phyloP scores from a whole-genome alignment of 2,888 invertebrate genomes.

The Lissonota sp. region DNA sequence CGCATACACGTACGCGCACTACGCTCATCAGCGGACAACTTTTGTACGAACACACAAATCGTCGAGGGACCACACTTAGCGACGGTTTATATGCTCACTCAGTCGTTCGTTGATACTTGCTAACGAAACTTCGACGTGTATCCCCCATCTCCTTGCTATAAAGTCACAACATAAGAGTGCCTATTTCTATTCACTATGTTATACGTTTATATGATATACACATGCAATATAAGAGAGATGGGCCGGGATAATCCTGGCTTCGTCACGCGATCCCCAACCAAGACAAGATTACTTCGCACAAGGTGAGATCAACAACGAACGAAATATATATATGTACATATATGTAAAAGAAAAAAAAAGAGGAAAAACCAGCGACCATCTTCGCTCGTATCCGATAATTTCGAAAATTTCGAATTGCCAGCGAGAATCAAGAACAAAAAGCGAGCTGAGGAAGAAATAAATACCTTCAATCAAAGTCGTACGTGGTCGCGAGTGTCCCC shows the following conservation, averaged over 20 bases:
- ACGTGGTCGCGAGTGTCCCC: constrained; percentile 36
- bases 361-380: no score
- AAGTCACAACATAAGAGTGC: not conserved
- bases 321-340: not conserved
- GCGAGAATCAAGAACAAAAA: not conserved
- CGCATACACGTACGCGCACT: constrained; percentile 5
- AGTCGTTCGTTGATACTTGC: constrained; percentile 49
- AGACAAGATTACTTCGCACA: constrained; percentile 2
- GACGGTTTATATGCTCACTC: constrained; percentile 20
- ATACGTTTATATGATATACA: not conserved
- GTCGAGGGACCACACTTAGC: constrained; percentile 12
- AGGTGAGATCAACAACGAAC: not conserved
- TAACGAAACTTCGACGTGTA: constrained; percentile 32
- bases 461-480: not conserved
- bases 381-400: not conserved
- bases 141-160: not conserved
- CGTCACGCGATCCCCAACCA: constrained; percentile 23
- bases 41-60: not conserved
- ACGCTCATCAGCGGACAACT: constrained; percentile 9
- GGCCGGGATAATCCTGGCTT: constrained; percentile 18
- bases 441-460: not conserved
- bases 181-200: not conserved
- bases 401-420: not conserved
- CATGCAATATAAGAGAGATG: not conserved
- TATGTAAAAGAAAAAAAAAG: no score